phyloP scores from a whole-genome alignment of 1,140 invertebrate genomes.

The Lasaia peninsularis region DNA sequence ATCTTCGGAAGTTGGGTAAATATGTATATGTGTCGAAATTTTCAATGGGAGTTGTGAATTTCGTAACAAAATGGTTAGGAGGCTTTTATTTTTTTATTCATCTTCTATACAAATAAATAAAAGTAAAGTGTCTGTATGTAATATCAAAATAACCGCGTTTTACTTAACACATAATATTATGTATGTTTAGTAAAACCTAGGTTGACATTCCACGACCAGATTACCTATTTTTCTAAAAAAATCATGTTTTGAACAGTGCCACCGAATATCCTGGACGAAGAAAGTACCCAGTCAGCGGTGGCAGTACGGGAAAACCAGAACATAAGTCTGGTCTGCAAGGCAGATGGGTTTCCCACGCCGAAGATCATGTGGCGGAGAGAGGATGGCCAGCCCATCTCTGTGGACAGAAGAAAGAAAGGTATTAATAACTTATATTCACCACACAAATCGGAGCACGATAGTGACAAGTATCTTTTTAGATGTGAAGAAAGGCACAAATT shows the following conservation, averaged over 20 bases:
- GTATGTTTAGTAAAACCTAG: too few species aligned
- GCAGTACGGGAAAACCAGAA: slow-evolving; percentile 94
- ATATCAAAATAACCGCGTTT: not conserved
- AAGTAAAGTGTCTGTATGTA: not conserved
- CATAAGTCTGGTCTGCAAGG: slow-evolving; percentile 91
- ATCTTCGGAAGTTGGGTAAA: slow-evolving; percentile 11
- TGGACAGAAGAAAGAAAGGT: slow-evolving; percentile 91
- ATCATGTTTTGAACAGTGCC: slow-evolving; percentile 81
- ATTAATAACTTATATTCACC: too few species aligned
- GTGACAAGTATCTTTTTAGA: too few species aligned
- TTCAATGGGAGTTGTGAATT: not conserved
- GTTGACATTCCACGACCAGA: too few species aligned
- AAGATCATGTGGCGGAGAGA: slow-evolving; percentile 94
- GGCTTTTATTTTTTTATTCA: not conserved
- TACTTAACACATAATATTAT: too few species aligned
- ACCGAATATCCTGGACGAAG: slow-evolving; percentile 91
- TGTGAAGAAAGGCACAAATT: too few species aligned
- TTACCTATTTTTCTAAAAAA: too few species aligned
- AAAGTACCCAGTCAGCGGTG: slow-evolving; percentile 91
- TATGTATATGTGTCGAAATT: not conserved
- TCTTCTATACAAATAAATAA: too few species aligned
- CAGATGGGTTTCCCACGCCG: slow-evolving; percentile 91
- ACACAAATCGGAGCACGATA: too few species aligned
- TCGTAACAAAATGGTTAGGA: not conserved
- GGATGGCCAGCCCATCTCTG: slow-evolving; percentile 89